A percentile compares a stretch with the other conserved stretches of the same genome.
These are phyloP conservation scores for Neotoxoptera formosana DNA, from an alignment of 1,140 invertebrate species.

Conservation along the genomic window DNA sequence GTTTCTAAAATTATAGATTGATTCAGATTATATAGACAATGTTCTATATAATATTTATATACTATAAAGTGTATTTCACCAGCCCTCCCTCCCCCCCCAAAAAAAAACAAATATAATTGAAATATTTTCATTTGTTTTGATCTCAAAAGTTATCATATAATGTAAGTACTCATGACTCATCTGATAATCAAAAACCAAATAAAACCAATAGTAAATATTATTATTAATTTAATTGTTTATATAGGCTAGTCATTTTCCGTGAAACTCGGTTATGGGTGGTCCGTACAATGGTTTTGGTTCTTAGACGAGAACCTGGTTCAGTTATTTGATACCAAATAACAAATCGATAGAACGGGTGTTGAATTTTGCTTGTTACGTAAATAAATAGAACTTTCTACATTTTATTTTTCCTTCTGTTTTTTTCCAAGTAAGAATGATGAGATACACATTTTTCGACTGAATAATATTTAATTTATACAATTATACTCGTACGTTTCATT, in stretches of 20 bases:
- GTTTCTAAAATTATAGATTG: background rate
- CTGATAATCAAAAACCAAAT: background rate
- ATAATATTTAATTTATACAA: constrained; percentile 19
- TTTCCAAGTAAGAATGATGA: background rate
- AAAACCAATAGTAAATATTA: background rate
- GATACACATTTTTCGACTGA: background rate
- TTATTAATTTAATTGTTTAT: background rate
- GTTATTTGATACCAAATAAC: background rate
- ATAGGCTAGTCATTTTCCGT: background rate
- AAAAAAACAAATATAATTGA: too few species aligned
- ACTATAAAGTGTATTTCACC: too few species aligned
- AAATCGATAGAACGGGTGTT: background rate
- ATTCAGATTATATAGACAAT: background rate
- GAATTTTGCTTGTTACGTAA: background rate
- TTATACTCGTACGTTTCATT: background rate
- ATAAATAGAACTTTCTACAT: background rate
- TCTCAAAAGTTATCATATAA: background rate
- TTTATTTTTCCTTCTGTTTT: background rate
- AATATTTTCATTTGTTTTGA: background rate
- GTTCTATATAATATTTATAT: background rate
- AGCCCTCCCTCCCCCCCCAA: too few species aligned
- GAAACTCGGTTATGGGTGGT: background rate
- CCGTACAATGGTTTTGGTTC: background rate
- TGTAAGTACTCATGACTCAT: background rate
- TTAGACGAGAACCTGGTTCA: background rate